phyloP scores from a whole-genome alignment of 2,888 invertebrate genomes.

The Ophion costatus region DNA sequence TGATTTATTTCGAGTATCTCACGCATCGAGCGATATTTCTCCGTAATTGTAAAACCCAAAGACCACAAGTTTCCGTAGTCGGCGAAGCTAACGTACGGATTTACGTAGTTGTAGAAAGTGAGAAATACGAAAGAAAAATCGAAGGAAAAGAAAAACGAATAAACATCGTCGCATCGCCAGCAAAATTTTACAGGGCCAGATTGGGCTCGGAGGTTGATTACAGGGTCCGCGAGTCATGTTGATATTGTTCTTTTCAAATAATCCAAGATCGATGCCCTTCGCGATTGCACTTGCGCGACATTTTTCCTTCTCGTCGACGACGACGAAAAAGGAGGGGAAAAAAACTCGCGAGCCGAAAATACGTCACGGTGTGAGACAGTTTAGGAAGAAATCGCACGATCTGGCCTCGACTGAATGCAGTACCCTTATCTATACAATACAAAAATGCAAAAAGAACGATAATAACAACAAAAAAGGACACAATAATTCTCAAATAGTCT shows the following conservation, averaged over 20 bases:
- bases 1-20: conserved; percentile 38
- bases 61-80: conserved; percentile 77
- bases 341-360: conserved; percentile 25
- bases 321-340: conserved; percentile 10
- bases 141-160: conserved; percentile 32
- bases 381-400: conserved; percentile 70
- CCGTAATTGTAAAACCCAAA: conserved; percentile 78
- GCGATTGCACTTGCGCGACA: conserved; percentile 52
- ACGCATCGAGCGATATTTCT: conserved; percentile 57
- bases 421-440: conserved; percentile 67
- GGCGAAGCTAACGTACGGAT: conserved; percentile 77
- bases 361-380: conserved; percentile 45
- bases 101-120: conserved; percentile 53
- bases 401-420: conserved; percentile 79
- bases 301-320: conserved; percentile 14
- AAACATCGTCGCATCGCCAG: conserved; percentile 63
- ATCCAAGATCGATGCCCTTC: conserved; percentile 67
- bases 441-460: conserved; percentile 28
- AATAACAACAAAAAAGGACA: conserved; percentile 44
- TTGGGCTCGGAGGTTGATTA: conserved; percentile 74
- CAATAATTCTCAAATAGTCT: conserved; percentile 54
- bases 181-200: conserved; percentile 75
- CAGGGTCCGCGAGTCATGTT: conserved; percentile 79
- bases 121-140: conserved; percentile 36
- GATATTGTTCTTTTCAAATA: conserved; percentile 74